phyloP scores from a whole-genome alignment of 1,140 invertebrate species.

The Drosophila rufa region DNA sequence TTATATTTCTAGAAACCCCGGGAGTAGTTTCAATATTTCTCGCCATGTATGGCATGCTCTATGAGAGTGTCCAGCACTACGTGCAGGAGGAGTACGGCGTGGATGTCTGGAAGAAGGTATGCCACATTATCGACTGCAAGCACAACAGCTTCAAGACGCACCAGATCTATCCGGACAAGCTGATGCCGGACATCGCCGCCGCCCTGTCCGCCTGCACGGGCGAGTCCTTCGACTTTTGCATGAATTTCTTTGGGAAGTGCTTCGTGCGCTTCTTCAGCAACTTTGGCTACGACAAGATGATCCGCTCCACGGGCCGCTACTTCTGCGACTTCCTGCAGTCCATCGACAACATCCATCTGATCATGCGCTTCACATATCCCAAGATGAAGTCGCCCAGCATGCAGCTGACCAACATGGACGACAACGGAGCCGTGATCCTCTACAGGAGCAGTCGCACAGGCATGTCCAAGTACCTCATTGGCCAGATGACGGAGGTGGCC shows the following conservation, averaged over 20 bases:
- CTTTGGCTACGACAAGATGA: conserved; percentile 93
- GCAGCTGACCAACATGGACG: conserved; percentile 92
- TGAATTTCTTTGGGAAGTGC: conserved; percentile 94
- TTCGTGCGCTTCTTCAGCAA: conserved; percentile 95
- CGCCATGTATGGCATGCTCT: conserved; percentile 93
- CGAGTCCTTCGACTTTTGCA: conserved; percentile 89
- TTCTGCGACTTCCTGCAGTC: conserved; percentile 95
- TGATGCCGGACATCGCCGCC: conserved; percentile 91
- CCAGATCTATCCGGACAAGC: conserved; percentile 92
- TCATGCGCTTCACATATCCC: conserved; percentile 95
- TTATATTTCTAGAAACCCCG: neutral
- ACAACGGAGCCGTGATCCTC: conserved; percentile 91
- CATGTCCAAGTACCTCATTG: conserved; percentile 94
- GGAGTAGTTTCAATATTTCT: neutral
- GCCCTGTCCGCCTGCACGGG: conserved; percentile 86
- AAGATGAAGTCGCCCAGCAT: conserved; percentile 96
- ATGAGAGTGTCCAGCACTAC: conserved; percentile 93
- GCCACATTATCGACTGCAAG: conserved; percentile 89
- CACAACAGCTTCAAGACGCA: conserved; percentile 92
- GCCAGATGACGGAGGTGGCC: conserved; percentile 93
- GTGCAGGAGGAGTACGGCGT: conserved; percentile 93
- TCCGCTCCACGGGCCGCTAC: conserved; percentile 93
- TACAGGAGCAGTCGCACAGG: conserved; percentile 92
- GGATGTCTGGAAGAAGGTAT: conserved; percentile 91
- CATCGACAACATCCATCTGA: conserved; percentile 95